A percentile compares a stretch with the other conserved stretches of the same genome.
phyloP scores from a whole-genome alignment of 2,113 vertebrate species.

The Pampusana beccarii region DNA sequence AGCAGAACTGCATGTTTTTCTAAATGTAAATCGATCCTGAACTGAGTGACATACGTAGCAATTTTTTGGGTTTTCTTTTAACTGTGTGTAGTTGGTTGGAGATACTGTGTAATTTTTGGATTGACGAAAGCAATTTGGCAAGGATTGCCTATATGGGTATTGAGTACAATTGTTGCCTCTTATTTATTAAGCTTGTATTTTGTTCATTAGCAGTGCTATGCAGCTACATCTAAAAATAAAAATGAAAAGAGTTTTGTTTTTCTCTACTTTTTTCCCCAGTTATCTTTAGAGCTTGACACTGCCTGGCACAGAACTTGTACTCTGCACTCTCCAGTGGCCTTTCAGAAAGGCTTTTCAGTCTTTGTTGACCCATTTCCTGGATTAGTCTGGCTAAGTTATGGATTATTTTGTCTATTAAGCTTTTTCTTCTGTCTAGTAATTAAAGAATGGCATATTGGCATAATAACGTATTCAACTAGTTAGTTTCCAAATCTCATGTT shows the following conservation, averaged over 20 bases:
- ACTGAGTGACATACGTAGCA: not conserved
- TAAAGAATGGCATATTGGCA: slow-evolving; percentile 15
- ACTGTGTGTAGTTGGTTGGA: not conserved
- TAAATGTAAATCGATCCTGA: not conserved
- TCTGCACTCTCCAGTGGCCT: slow-evolving; percentile 36
- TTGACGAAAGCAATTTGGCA: not conserved
- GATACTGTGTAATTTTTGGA: not conserved
- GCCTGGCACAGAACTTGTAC: slow-evolving; percentile 38
- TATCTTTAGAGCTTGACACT: slow-evolving; percentile 39
- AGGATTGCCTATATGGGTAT: not conserved
- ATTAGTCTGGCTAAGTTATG: slow-evolving; percentile 60
- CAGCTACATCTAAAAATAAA: slow-evolving; percentile 52
- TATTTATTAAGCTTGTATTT: not conserved
- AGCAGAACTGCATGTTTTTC: not conserved
- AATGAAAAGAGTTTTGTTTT: slow-evolving; percentile 56
- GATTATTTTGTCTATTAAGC: slow-evolving; percentile 59
- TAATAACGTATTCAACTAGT: not conserved
- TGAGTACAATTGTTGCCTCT: not conserved
- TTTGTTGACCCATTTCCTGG: slow-evolving; percentile 59
- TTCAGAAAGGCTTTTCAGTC: slow-evolving; percentile 61
- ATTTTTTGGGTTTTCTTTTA: not conserved
- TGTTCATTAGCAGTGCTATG: not conserved
- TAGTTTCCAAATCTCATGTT: not conserved
- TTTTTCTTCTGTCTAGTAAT: slow-evolving; percentile 53
- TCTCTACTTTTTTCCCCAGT: not conserved